Conservation (phyloP, 2,797 vertebrate species). For the Sus cebifrons region DNA sequence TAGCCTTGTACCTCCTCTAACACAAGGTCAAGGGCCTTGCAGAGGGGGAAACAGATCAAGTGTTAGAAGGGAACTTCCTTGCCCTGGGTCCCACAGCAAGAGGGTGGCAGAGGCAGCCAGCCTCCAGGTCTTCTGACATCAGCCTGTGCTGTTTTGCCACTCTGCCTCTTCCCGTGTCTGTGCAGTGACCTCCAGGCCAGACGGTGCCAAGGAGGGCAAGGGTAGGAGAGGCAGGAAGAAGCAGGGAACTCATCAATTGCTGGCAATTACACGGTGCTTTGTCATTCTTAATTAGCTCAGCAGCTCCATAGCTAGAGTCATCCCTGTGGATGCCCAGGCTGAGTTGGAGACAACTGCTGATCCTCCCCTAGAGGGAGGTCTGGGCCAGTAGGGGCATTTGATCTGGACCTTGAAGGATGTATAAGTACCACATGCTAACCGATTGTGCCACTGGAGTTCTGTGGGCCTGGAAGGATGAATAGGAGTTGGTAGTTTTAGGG, state of each 20-base stretch:
- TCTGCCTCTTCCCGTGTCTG: neutral
- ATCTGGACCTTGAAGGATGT: too few relatives aligned
- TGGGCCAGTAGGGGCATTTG: neutral
- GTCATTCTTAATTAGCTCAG: slow-evolving; percentile 74
- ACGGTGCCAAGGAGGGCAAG: neutral
- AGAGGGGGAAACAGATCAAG: neutral
- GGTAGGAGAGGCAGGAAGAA: slow-evolving; percentile 45
- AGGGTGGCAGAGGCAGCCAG: neutral
- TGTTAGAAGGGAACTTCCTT: neutral
- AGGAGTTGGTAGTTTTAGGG: too few relatives aligned
- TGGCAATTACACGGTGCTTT: slow-evolving; percentile 63
- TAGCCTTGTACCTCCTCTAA: neutral
- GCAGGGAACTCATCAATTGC: slow-evolving; percentile 33
- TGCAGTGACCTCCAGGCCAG: neutral
- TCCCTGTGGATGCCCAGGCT: neutral
- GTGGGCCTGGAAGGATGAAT: too few relatives aligned
- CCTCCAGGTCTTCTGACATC: neutral
- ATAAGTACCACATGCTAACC: too few relatives aligned
- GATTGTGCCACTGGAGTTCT: too few relatives aligned
- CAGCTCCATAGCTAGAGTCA: neutral
- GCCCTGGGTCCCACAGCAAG: neutral
- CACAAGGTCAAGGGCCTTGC: neutral
- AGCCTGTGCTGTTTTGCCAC: neutral
- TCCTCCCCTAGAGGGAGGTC: neutral
- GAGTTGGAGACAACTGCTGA: neutral